A percentile compares a stretch with the other conserved stretches of the same genome.
Conservation (phyloP, 2,113 vertebrate genomes). For the Bettongia penicillata region DNA sequence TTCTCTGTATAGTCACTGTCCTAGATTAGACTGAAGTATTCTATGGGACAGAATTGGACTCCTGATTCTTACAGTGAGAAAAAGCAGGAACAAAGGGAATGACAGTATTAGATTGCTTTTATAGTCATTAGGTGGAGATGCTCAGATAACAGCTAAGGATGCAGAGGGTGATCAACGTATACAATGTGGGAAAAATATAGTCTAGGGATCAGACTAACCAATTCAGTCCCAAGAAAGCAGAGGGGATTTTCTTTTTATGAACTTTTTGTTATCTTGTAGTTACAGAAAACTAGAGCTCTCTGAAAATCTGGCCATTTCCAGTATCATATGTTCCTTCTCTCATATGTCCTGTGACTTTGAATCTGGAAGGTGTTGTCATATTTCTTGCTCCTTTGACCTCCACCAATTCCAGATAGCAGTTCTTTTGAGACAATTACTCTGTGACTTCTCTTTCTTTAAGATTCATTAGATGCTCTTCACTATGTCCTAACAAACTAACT, state of each 20-base stretch:
- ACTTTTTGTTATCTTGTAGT: background rate
- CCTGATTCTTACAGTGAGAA: too few relatives aligned
- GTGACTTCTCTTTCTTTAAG: too few relatives aligned
- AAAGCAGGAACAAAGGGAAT: background rate
- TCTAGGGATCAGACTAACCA: background rate
- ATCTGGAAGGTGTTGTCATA: background rate
- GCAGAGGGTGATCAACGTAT: background rate
- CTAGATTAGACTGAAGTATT: background rate
- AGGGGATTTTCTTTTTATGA: background rate
- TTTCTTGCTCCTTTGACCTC: too few relatives aligned
- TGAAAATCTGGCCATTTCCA: background rate
- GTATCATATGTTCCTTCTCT: background rate
- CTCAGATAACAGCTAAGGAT: background rate
- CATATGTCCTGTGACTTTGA: background rate
- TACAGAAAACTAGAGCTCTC: background rate
- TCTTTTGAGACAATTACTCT: too few relatives aligned
- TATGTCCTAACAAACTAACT: too few relatives aligned
- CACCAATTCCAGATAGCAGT: too few relatives aligned
- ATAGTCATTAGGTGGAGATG: background rate
- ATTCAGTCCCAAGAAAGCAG: background rate
- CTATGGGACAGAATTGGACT: background rate
- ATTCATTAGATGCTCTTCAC: too few relatives aligned
- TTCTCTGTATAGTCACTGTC: background rate
- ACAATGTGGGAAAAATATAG: background rate
- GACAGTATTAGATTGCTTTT: background rate